These are phyloP conservation scores for Lasioglossum malachurum DNA, from an alignment of 2,888 invertebrate species.

Conservation along the genomic window DNA sequence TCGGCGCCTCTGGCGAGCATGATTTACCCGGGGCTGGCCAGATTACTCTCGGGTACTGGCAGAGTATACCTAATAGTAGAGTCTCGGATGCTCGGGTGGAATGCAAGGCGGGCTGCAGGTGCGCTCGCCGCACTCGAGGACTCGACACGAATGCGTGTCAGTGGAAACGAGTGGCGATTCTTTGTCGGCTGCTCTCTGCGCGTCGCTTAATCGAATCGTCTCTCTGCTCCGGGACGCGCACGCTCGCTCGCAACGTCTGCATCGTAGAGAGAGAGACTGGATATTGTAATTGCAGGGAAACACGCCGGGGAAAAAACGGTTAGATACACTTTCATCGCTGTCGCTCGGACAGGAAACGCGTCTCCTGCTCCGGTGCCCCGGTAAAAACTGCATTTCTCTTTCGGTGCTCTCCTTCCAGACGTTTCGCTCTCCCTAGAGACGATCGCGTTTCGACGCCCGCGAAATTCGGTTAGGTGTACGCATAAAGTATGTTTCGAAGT, in stretches of 20 bases:
- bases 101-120: slow-evolving; percentile 21
- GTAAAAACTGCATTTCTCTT: slow-evolving; percentile 49
- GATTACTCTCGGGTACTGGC: slow-evolving; percentile 2
- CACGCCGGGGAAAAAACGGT: slow-evolving; percentile 31
- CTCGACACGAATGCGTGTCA: slow-evolving; percentile 30
- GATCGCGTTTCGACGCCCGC: neutral
- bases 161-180: slow-evolving; percentile 37
- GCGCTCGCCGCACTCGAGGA: slow-evolving; percentile 24
- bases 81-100: slow-evolving; percentile 36
- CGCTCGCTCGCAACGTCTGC: neutral
- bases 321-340: slow-evolving; percentile 66
- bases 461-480: neutral
- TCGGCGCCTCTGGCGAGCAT: neutral
- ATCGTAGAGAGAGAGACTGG: slow-evolving; percentile 36
- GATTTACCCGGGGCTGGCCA: neutral
- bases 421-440: slow-evolving; percentile 6
- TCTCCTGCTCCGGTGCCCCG: slow-evolving; percentile 27
- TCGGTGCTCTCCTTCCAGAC: slow-evolving; percentile 25
- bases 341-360: slow-evolving; percentile 60
- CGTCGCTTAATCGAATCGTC: neutral
- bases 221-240: neutral
- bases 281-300: slow-evolving; percentile 67
- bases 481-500: too few species aligned
- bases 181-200: neutral
- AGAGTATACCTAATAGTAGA: slow-evolving; percentile 7